phyloP scores from a whole-genome alignment of 1,140 invertebrate species.

The Lamellibrachia luymesi region DNA sequence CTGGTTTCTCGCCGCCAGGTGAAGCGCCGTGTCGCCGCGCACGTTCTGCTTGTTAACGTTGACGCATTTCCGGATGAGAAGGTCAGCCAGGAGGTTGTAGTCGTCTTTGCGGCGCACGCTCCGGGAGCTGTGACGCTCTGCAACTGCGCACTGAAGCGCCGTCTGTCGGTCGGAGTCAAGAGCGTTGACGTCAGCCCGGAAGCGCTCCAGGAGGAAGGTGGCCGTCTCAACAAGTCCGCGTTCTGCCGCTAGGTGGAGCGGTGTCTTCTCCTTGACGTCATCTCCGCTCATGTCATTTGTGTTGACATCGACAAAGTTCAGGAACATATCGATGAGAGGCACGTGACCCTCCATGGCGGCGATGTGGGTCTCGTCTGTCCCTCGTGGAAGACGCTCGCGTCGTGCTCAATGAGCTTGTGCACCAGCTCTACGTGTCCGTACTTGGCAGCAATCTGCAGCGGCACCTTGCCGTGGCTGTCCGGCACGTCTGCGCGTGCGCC shows the following conservation, averaged over 20 bases:
- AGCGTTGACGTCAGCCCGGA: conserved; percentile 23
- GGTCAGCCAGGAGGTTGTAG: conserved; percentile 12
- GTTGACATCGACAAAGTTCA: conserved; percentile 20
- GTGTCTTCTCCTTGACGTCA: conserved; percentile 22
- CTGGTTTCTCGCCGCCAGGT: conserved; percentile 38
- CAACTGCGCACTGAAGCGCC: conserved; percentile 20
- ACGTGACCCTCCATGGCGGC: conserved; percentile 28
- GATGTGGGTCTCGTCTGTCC: conserved; percentile 25
- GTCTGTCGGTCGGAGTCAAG: conserved; percentile 26
- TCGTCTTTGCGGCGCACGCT: conserved; percentile 29
- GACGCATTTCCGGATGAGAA: conserved; percentile 24
- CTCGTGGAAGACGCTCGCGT: conserved; percentile 65
- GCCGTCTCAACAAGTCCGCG: conserved; percentile 24
- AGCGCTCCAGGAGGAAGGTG: conserved; percentile 17
- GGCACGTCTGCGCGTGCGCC: conserved; percentile 80
- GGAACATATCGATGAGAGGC: conserved; percentile 23
- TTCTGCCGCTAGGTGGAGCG: conserved; percentile 27
- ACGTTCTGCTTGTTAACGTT: conserved; percentile 38
- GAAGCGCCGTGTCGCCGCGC: conserved; percentile 41
- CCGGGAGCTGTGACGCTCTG: conserved; percentile 22
- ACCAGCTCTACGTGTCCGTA: conserved; percentile 98
- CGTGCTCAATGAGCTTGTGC: conserved; percentile 82
- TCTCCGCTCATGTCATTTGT: conserved; percentile 14
- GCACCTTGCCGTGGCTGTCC: conserved; percentile 94
- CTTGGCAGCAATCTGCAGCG: conserved; percentile 96